phyloP scores from a whole-genome alignment of 2,113 vertebrate species.

The Ranitomeya imitator region DNA sequence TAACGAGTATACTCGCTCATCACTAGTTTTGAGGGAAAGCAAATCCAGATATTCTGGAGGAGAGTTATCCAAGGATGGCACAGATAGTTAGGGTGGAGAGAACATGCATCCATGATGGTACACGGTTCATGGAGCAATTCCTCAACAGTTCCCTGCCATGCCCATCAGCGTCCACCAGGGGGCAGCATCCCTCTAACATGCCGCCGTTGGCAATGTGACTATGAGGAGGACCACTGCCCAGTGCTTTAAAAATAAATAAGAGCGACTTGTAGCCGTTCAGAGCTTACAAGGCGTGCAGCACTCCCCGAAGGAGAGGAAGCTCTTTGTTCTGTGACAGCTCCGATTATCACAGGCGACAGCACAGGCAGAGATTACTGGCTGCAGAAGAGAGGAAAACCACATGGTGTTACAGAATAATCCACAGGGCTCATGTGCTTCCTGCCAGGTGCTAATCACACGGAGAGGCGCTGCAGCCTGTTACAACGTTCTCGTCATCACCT shows the following conservation, averaged over 20 bases:
- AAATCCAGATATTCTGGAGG: background rate
- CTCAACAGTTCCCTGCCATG: background rate
- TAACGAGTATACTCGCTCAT: too few relatives aligned
- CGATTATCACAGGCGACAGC: slow-evolving; percentile 53
- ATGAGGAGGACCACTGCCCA: background rate
- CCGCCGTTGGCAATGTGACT: background rate
- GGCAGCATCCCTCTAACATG: slow-evolving; percentile 29
- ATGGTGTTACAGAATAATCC: slow-evolving; percentile 39
- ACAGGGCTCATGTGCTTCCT: slow-evolving; percentile 24
- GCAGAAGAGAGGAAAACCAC: slow-evolving; percentile 51
- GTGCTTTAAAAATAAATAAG: slow-evolving; percentile 44
- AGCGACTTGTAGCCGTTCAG: slow-evolving; percentile 47
- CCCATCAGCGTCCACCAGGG: background rate
- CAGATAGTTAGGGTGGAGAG: background rate
- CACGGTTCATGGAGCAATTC: too few relatives aligned
- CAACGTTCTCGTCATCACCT: too few relatives aligned
- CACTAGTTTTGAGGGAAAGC: too few relatives aligned
- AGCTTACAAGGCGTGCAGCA: slow-evolving; percentile 43
- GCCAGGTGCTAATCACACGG: slow-evolving; percentile 46
- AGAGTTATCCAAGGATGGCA: background rate
- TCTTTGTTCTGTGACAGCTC: slow-evolving; percentile 56
- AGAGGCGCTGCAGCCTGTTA: background rate
- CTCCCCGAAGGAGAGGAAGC: slow-evolving; percentile 42
- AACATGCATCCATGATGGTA: background rate
- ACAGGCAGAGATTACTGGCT: slow-evolving; percentile 51